Evolutionary conservation across 2,797 vertebrate genomes (phyloP), one percentile per base, ranked within the genome.

Genomic region (Hybognathus amarus): DNA sequence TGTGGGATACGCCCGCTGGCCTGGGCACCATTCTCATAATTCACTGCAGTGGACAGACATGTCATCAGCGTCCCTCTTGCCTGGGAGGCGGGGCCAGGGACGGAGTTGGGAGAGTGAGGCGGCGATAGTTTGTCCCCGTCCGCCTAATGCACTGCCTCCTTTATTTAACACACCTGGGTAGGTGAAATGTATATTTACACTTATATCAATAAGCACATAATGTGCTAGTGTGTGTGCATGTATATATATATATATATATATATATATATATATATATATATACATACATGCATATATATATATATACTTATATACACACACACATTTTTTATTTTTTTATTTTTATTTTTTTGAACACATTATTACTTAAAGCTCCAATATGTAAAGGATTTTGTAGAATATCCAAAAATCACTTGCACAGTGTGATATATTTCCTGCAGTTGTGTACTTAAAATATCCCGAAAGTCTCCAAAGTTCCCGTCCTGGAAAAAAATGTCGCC

Each of bases 1-100:
- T 88, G 90, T 71, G 88, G 89, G 61, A 80, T 88, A 13, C 88
- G 84, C 76, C 90, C 83, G 87, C 91, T 40, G 80, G 88, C 77
- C 80, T n/a, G 78, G 88, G 82, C 82, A n/a, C 83, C 85, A 13
- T 52, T 85, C 73, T 87, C 85, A 81, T 69, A 75, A 73, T 86
- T 87, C 75, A 64, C 79, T 52, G 30, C 75, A 80, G 64, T 87
- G 85, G 70, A 77, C 47, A 18, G 73, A 87, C 17, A 30, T 78
- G 69, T 70, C 82, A 24, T 63, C 78, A 20, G 52, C 73, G 1
- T 71, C 86, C 86, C 18, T 73, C 86, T 50, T 87, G 82, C 79
- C 38, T 87, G 68, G 79, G 22, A 89, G 85, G 69, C 78, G 86
- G 54, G 86, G 83, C 22, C 87, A 87, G 76, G 89, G 86, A 59